These are phyloP conservation scores for Dryobates pubescens DNA, from an alignment of 2,797 vertebrate genomes.

Conservation along the genomic window DNA sequence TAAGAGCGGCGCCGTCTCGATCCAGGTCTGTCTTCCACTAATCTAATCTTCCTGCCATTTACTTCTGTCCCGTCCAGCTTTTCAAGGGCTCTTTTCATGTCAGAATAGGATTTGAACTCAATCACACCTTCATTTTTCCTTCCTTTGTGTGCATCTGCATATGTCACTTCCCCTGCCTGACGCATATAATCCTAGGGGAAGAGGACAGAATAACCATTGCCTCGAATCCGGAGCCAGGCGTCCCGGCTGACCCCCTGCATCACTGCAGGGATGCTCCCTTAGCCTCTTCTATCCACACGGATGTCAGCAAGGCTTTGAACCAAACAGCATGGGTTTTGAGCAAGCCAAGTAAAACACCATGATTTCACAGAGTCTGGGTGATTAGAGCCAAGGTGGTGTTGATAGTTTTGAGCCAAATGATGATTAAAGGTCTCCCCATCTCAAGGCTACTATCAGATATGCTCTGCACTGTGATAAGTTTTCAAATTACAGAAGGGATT, in stretches of 20 bases:
- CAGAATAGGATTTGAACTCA: constrained; percentile 95
- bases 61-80: constrained; percentile 97
- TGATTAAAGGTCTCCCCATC: neutral
- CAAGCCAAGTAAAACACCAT: neutral
- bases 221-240: constrained; percentile 40
- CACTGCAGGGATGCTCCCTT: neutral
- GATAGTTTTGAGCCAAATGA: neutral
- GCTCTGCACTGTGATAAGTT: neutral
- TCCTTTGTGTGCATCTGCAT: constrained; percentile 95
- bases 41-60: constrained; percentile 94
- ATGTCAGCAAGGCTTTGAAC: neutral
- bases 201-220: constrained; percentile 58
- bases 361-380: neutral
- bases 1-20: constrained; percentile 90
- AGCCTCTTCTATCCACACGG: neutral
- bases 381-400: neutral
- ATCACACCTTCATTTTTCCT: constrained; percentile 96
- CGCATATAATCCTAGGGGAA: constrained; percentile 94
- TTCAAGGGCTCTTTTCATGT: constrained; percentile 98
- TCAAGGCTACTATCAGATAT: neutral
- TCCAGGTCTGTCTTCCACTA: constrained; percentile 94
- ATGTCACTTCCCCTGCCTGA: constrained; percentile 98
- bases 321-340: neutral
- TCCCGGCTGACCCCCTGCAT: neutral
- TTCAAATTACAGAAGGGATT: neutral